phyloP scores from a whole-genome alignment of 2,888 invertebrate genomes.

The Siphlonurus alternatus region DNA sequence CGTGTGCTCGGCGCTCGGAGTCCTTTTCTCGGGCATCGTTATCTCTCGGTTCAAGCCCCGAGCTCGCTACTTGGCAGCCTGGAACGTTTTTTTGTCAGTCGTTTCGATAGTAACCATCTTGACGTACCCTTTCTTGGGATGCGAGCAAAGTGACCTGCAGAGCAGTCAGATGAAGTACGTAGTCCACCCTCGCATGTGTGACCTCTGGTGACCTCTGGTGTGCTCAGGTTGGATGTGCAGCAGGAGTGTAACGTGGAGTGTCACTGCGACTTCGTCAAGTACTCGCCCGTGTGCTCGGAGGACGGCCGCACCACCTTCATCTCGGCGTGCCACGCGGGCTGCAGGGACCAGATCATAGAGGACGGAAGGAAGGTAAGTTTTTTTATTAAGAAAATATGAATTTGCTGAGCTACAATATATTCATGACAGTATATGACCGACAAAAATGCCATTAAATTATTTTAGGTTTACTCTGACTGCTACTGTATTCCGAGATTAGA shows the following conservation, averaged over 20 bases:
- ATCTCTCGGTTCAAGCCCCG: slow-evolving; percentile 48
- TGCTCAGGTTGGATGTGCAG: slow-evolving; percentile 26
- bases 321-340: slow-evolving; percentile 68
- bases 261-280: slow-evolving; percentile 50
- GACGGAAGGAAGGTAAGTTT: slow-evolving; percentile 33
- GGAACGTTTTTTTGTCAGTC: slow-evolving; percentile 48
- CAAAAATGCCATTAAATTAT: too few species aligned
- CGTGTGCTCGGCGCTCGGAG: slow-evolving; percentile 50
- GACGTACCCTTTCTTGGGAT: slow-evolving; percentile 47
- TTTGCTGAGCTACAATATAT: too few species aligned
- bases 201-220: background rate
- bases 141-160: slow-evolving; percentile 19
- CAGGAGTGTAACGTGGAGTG: slow-evolving; percentile 44
- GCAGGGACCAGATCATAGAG: slow-evolving; percentile 24
- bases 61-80: slow-evolving; percentile 46
- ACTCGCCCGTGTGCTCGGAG: slow-evolving; percentile 53
- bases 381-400: too few species aligned
- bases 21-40: slow-evolving; percentile 44
- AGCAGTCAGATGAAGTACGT: background rate
- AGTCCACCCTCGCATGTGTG: background rate
- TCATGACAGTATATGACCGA: too few species aligned
- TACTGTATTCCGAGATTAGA: slow-evolving; percentile 5
- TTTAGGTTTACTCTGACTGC: slow-evolving; percentile 8
- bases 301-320: slow-evolving; percentile 46
- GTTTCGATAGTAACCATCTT: slow-evolving; percentile 43